Evolutionary conservation across 2,888 invertebrate genomes (phyloP), one percentile per base, ranked within the genome.

Genomic region (Eupithecia pulchellata): DNA sequence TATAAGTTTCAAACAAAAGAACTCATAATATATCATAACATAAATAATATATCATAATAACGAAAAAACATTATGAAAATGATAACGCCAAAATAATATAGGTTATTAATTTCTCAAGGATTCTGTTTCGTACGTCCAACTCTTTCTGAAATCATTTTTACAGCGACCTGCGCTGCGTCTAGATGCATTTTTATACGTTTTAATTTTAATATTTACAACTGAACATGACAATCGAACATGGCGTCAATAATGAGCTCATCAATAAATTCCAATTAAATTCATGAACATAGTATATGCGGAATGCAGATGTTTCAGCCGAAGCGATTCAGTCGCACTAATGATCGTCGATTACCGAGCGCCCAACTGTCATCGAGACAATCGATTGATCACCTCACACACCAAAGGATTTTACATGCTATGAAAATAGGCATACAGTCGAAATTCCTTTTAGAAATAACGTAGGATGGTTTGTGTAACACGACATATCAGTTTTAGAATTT

Each of bases 281-380:
- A 75, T 75, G 74, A 71, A 76, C 76, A 75, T 76, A 80, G 77
- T 82, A 81, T 79, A 79, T 74, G 75, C 75, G 76, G 78, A 79
- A 81, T 79, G 79, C 82, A 82, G 82, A 85, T 85, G 84, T 73
- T 76, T 79, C 83, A 77, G 80, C 77, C 69, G 75, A 81, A 84
- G 83, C 87, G 86, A 88, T 88, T 84, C 85, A 86, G 79, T 85
- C 83, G 84, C 52, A 86, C 89, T 91, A 89, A 91, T 90, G 89
- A 87, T 83, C 81, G 82, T 79, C 89, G 85, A 90, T 91, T 90
- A 91, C 85, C 86, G 88, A 82, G 77, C 87, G 81, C 84, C 81
- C 82, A 82, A 76, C 89, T 91, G 91, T 92, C 91, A 91, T 88
- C 91, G 82, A 71, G 69, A 69, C 82, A 80, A 88, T 89, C 90